These are phyloP conservation scores for Phalacrocorax pelagicus DNA, from an alignment of 2,113 vertebrate genomes.

Conservation along the genomic window DNA sequence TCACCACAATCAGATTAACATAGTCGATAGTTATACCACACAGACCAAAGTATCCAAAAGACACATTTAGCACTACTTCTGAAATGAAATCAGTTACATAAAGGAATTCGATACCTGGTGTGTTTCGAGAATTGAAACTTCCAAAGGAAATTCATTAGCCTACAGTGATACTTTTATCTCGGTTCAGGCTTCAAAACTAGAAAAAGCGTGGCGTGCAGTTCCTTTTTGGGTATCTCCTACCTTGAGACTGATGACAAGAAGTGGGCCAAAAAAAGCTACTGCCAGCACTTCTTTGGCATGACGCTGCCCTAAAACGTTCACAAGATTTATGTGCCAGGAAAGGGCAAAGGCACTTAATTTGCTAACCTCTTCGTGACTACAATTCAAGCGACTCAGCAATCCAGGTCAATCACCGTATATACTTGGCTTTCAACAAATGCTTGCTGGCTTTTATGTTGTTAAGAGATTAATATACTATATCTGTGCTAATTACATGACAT, in stretches of 20 bases:
- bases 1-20: background rate
- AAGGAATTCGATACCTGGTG: background rate
- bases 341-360: background rate
- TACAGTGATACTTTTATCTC: background rate
- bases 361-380: background rate
- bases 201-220: background rate
- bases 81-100: background rate
- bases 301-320: background rate
- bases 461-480: background rate
- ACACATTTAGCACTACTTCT: background rate
- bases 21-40: background rate
- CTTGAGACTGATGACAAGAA: background rate
- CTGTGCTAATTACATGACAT: background rate
- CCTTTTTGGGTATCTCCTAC: background rate
- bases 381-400: background rate
- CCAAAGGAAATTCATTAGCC: background rate
- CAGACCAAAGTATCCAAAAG: background rate
- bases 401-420: background rate
- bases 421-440: background rate
- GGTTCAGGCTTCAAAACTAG: background rate
- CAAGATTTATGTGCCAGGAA: background rate
- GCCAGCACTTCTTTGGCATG: background rate
- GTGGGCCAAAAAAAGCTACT: background rate
- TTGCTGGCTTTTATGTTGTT: background rate
- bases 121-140: background rate